Evolutionary conservation across 1,140 invertebrate genomes (phyloP).

Genomic region (Papilio glaucus): DNA sequence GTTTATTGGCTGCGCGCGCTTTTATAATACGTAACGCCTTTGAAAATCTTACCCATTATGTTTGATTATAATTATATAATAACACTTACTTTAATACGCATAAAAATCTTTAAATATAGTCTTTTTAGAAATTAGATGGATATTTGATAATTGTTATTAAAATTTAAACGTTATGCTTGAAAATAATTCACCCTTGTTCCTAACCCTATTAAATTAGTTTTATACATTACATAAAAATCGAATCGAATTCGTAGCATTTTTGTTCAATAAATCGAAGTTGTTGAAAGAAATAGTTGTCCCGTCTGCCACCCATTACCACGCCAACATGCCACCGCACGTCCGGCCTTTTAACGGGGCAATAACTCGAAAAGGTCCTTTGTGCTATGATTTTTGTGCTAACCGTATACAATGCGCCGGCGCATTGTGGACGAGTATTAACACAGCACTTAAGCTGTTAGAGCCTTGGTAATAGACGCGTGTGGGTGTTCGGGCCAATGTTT

Average conservation of each 20-base stretch:
- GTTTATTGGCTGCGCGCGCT: not conserved
- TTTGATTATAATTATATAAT: too few relatives aligned
- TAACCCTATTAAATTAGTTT: not conserved
- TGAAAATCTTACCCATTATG: too few relatives aligned
- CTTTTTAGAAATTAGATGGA: too few relatives aligned
- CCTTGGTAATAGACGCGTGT: conserved; percentile 45
- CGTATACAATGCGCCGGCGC: conserved; percentile 44
- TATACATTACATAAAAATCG: not conserved
- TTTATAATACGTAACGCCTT: too few relatives aligned
- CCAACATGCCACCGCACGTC: conserved; percentile 44
- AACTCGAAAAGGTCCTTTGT: conserved; percentile 57
- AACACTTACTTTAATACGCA: too few relatives aligned
- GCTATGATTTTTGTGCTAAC: conserved; percentile 53
- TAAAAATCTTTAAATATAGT: too few relatives aligned
- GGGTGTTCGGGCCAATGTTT: conserved; percentile 44
- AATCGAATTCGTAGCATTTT: not conserved
- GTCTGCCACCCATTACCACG: conserved; percentile 41
- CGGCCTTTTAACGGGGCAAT: conserved; percentile 54
- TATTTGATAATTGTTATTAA: too few relatives aligned
- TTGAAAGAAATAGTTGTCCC: conserved; percentile 10
- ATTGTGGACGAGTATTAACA: conserved; percentile 56
- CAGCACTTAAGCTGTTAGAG: conserved; percentile 65
- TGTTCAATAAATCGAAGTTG: not conserved
- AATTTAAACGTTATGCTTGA: not conserved
- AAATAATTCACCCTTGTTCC: not conserved